A percentile compares a stretch with the other conserved stretches of the same genome.
Conservation (phyloP, 2,113 vertebrate species). For the Microcebus ravelobensis region DNA sequence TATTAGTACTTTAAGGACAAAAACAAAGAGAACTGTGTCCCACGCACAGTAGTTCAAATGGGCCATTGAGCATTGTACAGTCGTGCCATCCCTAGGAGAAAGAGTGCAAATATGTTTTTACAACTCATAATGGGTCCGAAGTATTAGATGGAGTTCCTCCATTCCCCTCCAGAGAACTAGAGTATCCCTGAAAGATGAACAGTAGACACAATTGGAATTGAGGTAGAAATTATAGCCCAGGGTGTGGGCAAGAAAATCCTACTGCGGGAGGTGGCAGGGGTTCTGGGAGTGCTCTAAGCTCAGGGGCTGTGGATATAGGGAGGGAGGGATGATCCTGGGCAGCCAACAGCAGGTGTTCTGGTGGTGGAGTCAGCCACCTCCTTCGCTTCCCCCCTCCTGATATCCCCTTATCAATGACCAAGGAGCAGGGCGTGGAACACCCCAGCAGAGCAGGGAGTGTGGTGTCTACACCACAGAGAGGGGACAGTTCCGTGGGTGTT, state of each 20-base stretch:
- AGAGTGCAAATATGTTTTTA: too few relatives aligned
- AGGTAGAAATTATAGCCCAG: not conserved
- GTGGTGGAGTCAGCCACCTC: not conserved
- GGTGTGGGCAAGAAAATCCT: not conserved
- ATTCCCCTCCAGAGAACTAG: not conserved
- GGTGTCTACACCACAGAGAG: not conserved
- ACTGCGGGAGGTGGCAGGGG: not conserved
- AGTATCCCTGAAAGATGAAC: not conserved
- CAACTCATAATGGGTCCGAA: not conserved
- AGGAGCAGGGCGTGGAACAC: not conserved
- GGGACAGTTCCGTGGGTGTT: not conserved
- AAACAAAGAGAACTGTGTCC: too few relatives aligned
- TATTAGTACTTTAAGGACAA: too few relatives aligned
- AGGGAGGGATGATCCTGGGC: not conserved
- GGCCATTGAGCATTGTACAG: too few relatives aligned
- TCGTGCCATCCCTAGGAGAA: too few relatives aligned
- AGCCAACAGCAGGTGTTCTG: too few relatives aligned
- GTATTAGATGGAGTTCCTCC: not conserved
- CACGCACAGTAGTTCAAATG: too few relatives aligned
- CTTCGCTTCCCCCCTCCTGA: not conserved
- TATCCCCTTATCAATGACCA: not conserved
- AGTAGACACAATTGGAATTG: not conserved
- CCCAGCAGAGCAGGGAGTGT: not conserved
- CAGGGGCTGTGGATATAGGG: too few relatives aligned
- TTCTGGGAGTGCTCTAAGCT: not conserved